A percentile compares a stretch with the other conserved stretches of the same genome.
These are phyloP conservation scores for Malurus cyaneus DNA, from an alignment of 2,113 vertebrate genomes.

Conservation along the genomic window DNA sequence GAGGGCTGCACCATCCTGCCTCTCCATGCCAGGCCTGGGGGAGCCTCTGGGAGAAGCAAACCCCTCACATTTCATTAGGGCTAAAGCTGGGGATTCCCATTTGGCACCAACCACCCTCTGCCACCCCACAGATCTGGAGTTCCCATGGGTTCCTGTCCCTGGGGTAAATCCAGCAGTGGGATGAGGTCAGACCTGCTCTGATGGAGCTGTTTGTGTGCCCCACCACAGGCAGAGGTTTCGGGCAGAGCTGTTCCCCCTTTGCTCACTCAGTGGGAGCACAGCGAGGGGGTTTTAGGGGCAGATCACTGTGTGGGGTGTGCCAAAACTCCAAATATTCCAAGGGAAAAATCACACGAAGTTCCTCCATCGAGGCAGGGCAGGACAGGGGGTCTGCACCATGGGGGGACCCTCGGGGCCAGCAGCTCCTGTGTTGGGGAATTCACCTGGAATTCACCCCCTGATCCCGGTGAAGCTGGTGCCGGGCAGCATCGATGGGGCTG, in stretches of 20 bases:
- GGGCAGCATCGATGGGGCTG: not conserved
- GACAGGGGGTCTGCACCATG: not conserved
- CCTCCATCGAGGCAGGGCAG: not conserved
- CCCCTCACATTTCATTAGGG: not conserved
- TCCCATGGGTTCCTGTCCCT: not conserved
- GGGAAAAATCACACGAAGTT: not conserved
- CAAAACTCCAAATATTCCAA: accelerated
- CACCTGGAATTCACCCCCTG: not conserved
- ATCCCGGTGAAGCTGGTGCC: no score
- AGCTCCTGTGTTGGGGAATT: accelerated
- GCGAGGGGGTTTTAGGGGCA: accelerated
- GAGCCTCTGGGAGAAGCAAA: not conserved
- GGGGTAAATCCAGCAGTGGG: not conserved
- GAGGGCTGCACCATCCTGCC: not conserved
- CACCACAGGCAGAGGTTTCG: not conserved
- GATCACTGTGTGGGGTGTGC: not conserved
- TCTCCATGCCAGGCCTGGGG: not conserved
- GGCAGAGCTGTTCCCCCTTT: not conserved
- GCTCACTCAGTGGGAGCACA: accelerated
- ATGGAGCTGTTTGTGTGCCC: not conserved
- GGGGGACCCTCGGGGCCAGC: accelerated
- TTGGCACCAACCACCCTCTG: not conserved
- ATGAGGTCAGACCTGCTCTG: not conserved
- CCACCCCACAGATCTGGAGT: not conserved
- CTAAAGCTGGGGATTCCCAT: not conserved